Base-by-base conservation (phyloP, 2,888 invertebrate genomes). In the Antheraea yamamai region DNA sequence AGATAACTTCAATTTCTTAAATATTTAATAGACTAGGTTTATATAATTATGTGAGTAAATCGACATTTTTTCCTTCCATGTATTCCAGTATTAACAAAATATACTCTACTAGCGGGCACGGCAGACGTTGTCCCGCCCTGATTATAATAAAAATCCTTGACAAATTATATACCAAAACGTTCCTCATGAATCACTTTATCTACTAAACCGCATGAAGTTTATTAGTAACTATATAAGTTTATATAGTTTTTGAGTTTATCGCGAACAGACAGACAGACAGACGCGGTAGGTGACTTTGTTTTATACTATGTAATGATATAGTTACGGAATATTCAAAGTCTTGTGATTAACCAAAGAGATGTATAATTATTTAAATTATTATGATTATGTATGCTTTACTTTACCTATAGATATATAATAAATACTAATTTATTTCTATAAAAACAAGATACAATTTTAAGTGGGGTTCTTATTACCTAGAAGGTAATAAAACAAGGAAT, bases 31-130 rank as follows among this genome's bases (percentile, higher is more conserved):
- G 20, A 39, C 39, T 4, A 7, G n/a, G 12, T 70, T 39, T 20
- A 70, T 70, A n/a, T 70, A 70, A 8, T n/a, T 70, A 70, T n/a
- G 39, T 70, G 10, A 39, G 26, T 66, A 30, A 70, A 39, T 39
- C n/a, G 39, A 39, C 3, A 70, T 39, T 66, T 70, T 8, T n/a
- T 39, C 70, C 35, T 70, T 35, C 39, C 68, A 68, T 30, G 6
- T 7, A 39, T 70, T n/a, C 20, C 39, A 39, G 70, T 39, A 23
- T 61, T 23, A 8, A n/a, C 4, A 39, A 39, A 35, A 39, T 39
- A 70, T n/a, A 47, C 10, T 47, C 12, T 47, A 7, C n/a, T n/a
- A n/a, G n/a, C n/a, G n/a, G n/a, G n/a, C n/a, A n/a, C n/a, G n/a
- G n/a, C n/a, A n/a, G n/a, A n/a, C n/a, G n/a, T n/a, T n/a, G n/a